Base-by-base conservation (phyloP, 1,140 invertebrate species). In the Holotrichia oblita region DNA sequence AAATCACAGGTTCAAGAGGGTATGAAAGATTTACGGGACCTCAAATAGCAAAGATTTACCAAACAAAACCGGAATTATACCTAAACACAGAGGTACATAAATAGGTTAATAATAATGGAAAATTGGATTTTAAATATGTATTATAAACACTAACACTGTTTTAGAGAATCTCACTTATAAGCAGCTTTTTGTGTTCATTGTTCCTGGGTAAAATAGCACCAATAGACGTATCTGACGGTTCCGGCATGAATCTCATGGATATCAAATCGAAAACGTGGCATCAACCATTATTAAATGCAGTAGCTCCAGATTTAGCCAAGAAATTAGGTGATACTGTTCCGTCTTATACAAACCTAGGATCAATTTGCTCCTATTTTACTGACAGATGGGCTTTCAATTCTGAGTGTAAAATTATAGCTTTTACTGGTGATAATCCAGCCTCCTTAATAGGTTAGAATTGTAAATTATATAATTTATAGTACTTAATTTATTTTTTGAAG, bases 191-290 rank as follows among this genome's bases (percentile, higher is more conserved):
- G 0, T 95, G 94, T 75, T 96, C 95, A 0, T 85, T 99, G 20
- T 95, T 99, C 82, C 85, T 97, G n/a, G 97, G 97, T 0, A 89
- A 92, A 83, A 95, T 97, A 83, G 97, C 96, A 0, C 92, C 95
- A 0, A 97, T 99, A 73, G 98, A 99, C 87, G 91, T 91, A 80
- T 93, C 96, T 0, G 98, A 99, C 89, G 97, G 93, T 0, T 98
- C 97, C 3, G 98, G 98, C 40, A 99, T 98, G 97, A 99, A 99
- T 88, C 89, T 99, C 14, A 88, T 99, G 78, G 93, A 99, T 86
- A 96, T 99, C 48, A 89, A 87, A 41, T 91, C 86, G 0, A 95
- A 94, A 88, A 88, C 89, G 55, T 99, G 97, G 98, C 90, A 92
- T 79, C 85, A 91, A 40, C 84, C 90, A 22, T 93, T 95, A 83